A percentile compares a stretch with the other conserved stretches of the same genome.
Conservation (phyloP, 2,888 invertebrate genomes). For the Hoplodrina blanda region DNA sequence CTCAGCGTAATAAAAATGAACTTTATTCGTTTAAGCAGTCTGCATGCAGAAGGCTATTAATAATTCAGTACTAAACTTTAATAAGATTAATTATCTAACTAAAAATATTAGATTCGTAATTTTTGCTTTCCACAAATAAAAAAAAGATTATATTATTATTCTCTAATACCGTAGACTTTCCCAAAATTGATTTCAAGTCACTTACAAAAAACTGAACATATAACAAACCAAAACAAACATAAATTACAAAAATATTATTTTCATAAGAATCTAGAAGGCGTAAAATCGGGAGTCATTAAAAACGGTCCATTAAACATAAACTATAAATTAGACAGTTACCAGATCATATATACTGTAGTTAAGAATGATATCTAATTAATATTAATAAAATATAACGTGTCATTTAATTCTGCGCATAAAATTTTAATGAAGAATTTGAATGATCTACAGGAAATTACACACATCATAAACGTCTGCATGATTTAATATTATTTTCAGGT, state of each 20-base stretch:
- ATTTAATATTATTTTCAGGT: conserved; percentile 54
- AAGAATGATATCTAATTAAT: conserved; percentile 46
- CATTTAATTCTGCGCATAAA: conserved; percentile 41
- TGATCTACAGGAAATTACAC: conserved; percentile 51
- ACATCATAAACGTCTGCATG: conserved; percentile 53
- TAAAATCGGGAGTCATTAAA: conserved; percentile 27
- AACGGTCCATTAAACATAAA: conserved; percentile 22
- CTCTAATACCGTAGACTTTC: too few relatives aligned
- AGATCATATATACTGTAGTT: conserved; percentile 18
- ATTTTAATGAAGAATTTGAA: conserved; percentile 46
- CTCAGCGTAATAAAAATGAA: not conserved
- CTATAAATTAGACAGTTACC: conserved; percentile 32
- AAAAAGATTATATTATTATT: too few relatives aligned
- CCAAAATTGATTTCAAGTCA: too few relatives aligned
- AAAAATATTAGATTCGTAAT: too few relatives aligned
- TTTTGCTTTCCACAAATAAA: too few relatives aligned
- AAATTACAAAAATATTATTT: not conserved
- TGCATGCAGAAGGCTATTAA: too few relatives aligned
- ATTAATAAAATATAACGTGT: conserved; percentile 50
- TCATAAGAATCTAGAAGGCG: not conserved
- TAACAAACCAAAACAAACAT: not conserved
- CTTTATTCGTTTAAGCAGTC: too few relatives aligned
- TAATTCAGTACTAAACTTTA: too few relatives aligned
- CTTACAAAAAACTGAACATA: too few relatives aligned
- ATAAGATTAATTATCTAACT: too few relatives aligned